Evolutionary conservation across 2,888 invertebrate genomes (phyloP).

Genomic region (Gerris lacustris): DNA sequence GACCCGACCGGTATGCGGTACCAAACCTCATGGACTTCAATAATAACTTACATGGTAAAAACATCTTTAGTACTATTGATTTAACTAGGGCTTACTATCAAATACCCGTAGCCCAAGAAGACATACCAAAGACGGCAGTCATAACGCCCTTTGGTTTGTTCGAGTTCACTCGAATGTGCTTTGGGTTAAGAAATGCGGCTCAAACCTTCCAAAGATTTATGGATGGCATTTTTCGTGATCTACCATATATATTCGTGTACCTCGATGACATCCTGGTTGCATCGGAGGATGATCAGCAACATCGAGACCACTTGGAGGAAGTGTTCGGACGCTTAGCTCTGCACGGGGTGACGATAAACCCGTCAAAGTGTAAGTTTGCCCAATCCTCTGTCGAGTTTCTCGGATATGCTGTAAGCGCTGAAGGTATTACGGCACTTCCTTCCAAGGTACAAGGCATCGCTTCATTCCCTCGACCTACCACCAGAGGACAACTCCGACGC

Average conservation of each 20-base stretch:
- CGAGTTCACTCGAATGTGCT: constrained; percentile 27
- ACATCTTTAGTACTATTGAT: background rate
- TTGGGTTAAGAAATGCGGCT: constrained; percentile 28
- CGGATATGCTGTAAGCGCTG: constrained; percentile 17
- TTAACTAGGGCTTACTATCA: background rate
- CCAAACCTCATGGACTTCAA: background rate
- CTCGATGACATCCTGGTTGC: constrained; percentile 34
- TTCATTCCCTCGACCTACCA: constrained; percentile 27
- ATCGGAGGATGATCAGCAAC: constrained; percentile 19
- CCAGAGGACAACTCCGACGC: constrained; percentile 28
- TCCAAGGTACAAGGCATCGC: constrained; percentile 31
- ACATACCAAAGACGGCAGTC: constrained; percentile 17
- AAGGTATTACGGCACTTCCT: constrained; percentile 17
- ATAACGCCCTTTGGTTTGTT: constrained; percentile 30
- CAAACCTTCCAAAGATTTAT: constrained; percentile 6
- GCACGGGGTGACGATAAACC: constrained; percentile 28
- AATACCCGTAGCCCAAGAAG: background rate
- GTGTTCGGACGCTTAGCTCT: constrained; percentile 22
- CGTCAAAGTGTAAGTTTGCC: constrained; percentile 25
- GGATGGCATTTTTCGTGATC: constrained; percentile 12
- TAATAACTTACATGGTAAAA: background rate
- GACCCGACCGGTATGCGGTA: constrained; percentile 4
- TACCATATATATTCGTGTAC: too few relatives aligned
- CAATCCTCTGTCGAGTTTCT: constrained; percentile 16
- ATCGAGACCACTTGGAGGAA: constrained; percentile 23